Evolutionary conservation across 2,797 vertebrate genomes (phyloP), one percentile per base, ranked within the genome.

Genomic region (Scleropages formosus): DNA sequence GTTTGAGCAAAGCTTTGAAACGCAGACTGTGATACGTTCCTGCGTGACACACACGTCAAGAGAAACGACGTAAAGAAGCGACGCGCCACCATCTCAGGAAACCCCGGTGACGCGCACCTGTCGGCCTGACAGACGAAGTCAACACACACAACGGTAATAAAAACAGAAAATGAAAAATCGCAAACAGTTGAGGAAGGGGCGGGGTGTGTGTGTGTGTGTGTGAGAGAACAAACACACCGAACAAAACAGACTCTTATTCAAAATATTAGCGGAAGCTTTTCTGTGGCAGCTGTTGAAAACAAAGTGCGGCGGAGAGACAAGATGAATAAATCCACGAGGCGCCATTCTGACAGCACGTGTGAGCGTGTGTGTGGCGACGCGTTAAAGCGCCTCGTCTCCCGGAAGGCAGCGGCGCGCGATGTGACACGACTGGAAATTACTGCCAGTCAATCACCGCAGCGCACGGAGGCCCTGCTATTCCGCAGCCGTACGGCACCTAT

Each of bases 391-490:
- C 83, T 78, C 76, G 73, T 70, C 73, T 76, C 79, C 62, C 63
- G 75, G 49, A 70, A 70, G 27, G 47, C 49, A 49, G 31, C n/a
- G 7, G 31, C n/a, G 7, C 76, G 78, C 77, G 60, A 75, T 59
- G 53, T 39, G 78, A 81, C 75, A 75, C 72, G 75, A 82, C 75
- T 80, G 82, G 31, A 72, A 84, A 82, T 85, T 83, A 80, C 77
- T 80, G 81, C 31, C 75, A 82, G 82, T 82, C 81, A 82, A 75
- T 85, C 79, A 77, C 64, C 16, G 79, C 74, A 71, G 83, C 77
- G 39, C 60, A 62, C 31, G 81, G 75, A 75, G 63, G 75, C 60
- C 71, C 27, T 51, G 80, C 84, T 80, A 75, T 82, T 76, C 78
- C 59, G 24, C 80, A 82, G 81, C 85, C 76, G 68, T 84, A 76